Conservation (phyloP, 2,113 vertebrate genomes). For the Pteruthius melanotis region DNA sequence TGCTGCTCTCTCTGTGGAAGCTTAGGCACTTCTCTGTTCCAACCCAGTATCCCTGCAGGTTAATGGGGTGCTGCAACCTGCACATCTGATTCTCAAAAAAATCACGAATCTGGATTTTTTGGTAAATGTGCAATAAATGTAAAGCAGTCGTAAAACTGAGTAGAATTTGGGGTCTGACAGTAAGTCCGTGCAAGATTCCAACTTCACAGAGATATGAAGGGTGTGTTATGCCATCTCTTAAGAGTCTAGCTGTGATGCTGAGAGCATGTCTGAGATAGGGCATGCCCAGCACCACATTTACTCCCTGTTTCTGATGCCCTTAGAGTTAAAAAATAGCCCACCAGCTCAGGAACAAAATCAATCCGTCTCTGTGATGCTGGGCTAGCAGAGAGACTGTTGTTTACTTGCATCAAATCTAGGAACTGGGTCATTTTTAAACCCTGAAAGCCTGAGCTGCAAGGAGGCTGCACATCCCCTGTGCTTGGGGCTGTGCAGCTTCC, state of each 20-base stretch:
- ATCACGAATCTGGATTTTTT: neutral
- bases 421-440: neutral
- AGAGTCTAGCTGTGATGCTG: neutral
- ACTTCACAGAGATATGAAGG: neutral
- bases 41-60: rapidly evolving
- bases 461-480: rapidly evolving
- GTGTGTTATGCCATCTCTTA: rapidly evolving
- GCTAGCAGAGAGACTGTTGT: neutral
- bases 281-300: neutral
- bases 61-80: neutral
- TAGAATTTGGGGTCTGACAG: neutral
- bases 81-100: neutral
- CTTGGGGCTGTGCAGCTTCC: neutral
- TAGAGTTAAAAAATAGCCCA: neutral
- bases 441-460: neutral
- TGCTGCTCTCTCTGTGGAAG: neutral
- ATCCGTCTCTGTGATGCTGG: neutral
- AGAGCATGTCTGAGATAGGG: rapidly evolving
- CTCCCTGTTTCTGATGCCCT: neutral
- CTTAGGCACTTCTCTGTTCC: neutral
- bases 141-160: neutral
- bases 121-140: rapidly evolving
- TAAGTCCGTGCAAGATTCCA: neutral
- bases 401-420: neutral
- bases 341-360: neutral